Base-by-base conservation (phyloP, 1,140 invertebrate genomes). In the Brachionus rubens region DNA sequence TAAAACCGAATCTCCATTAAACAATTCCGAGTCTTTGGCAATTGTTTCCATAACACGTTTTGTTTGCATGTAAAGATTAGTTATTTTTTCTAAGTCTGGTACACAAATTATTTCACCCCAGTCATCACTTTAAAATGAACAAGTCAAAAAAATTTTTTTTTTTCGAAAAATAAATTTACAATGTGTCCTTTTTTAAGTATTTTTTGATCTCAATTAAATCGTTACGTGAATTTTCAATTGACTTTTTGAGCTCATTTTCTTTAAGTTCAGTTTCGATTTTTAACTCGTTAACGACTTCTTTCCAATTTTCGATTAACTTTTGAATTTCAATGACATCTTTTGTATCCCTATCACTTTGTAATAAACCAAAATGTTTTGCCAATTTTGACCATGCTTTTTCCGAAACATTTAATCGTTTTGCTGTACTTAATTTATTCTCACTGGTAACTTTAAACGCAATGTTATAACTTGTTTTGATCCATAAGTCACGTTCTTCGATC, bases 371-470 rank as follows among this genome's bases (percentile, higher is more conserved):
- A 77, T 85, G 84, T 41, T 81, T 80, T 19, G 81, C 81, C 12
- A 84, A 77, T 77, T 83, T 82, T 1, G 79, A 79, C 84, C 84
- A 85, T 0, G 81, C 76, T 77, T 84, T 84, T 77, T 85, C 83
- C 76, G 78, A 78, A 1, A 84, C 78, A 75, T 83, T 81, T 12
- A 84, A 77, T 7, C 82, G 79, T 56, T 83, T 83, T 43, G 82
- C 81, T 3, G 83, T 83, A 30, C 78, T 81, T 26, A 85, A 76
- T 33, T 80, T 77, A 26, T 80, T 78, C 67, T 85, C 83, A 41
- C 81, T 80, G 24, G 81, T 83, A 10, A 85, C 83, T 81, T 85
- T 85, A 7, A 83, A 77, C 47, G 83, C 82, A 10, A 85, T 79
- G 77, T 80, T 80, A 77, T 85, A 83, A 6, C 83, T 79, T 21